Base-by-base conservation (phyloP, 2,888 invertebrate genomes). In the Actias luna region DNA sequence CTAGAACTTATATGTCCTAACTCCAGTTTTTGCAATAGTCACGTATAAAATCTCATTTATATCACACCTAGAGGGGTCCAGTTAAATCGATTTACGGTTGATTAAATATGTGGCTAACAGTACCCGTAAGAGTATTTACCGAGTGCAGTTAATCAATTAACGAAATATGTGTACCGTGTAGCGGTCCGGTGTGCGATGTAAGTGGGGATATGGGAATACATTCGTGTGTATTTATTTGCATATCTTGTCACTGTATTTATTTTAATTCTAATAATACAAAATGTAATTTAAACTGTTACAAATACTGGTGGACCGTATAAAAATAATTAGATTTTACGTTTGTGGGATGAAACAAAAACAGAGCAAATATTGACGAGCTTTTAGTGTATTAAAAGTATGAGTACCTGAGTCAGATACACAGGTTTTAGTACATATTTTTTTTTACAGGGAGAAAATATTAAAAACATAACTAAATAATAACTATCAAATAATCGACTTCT, bases 81-180 rank as follows among this genome's bases (percentile, higher is more conserved):
- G 68, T 79, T 81, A 79, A 83, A 85, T 83, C 76, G 80, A 71
- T 74, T 78, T 69, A 70, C 71, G 65, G 68, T 74, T 78, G 77
- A 79, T 81, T 80, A 77, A 80, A 81, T 78, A 77, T 74, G 73
- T 76, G 70, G 64, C 69, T 78, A 76, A 74, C 73, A 74, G 75
- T 77, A 79, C 76, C 74, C 75, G 46, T 72, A 69, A 67, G 65
- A 72, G 70, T 72, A 74, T 69, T 73, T 69, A 69, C 68, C 65
- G 61, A 65, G 72, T 77, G 84, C 85, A 79, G 85, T 84, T 85
- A 83, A 76, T 79, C 81, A 82, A 82, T 84, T 82, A 84, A 78
- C 73, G 65, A 82, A 83, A 80, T 79, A 78, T 77, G 76, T 74
- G 71, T 79, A 78, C 78, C 75, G 73, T 73, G 71, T 74, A 73